Base-by-base conservation (phyloP, 2,113 vertebrate genomes). In the Ictalurus furcatus region DNA sequence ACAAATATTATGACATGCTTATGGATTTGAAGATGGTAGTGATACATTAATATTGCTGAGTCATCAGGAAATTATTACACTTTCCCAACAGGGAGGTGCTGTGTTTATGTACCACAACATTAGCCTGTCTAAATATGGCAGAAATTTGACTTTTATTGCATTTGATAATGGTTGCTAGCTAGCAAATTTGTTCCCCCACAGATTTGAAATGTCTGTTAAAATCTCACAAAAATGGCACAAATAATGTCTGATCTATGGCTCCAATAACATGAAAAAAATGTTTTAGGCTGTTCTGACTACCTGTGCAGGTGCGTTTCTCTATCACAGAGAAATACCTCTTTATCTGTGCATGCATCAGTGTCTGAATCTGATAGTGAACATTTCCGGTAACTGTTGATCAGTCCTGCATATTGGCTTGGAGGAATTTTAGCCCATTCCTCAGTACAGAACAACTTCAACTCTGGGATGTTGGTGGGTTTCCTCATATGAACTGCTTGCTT, bases 1-100 rank as follows among this genome's bases (percentile, higher is more conserved):
- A 84, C 59, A 82, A 89, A 90, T 30, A 58, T 21, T 37, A 58
- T 84, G 34, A 84, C 58, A 59, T 61, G 30, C 17, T 61, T 83
- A 23, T 59, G 19, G 30, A 82, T 59, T 81, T 30, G 52, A 81
- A 30, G 14, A 52, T 79, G 44, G 23, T 52, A 28, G 11, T 2
- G 40, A 23, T 9, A 78, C 40, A 78, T 5, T 48, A 28, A 48
- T 78, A 21, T 54, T 79, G 34, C 69, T 71, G 71, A 40, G 71
- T 23, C 37, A 80, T 56, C 12, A 54, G 16, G 25, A 80, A 54
- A 56, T 80, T 17, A 17, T 54, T 54, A 52, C 76, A 79, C 13
- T 79, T 52, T 52, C 25, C 40, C 12, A 79, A 79, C 23, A 52
- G 28, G 11, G 12, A 52, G 23, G 25, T 79, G 4, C 44, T 16